Conservation (phyloP, 2,888 invertebrate species). For the Parnassius apollo region DNA sequence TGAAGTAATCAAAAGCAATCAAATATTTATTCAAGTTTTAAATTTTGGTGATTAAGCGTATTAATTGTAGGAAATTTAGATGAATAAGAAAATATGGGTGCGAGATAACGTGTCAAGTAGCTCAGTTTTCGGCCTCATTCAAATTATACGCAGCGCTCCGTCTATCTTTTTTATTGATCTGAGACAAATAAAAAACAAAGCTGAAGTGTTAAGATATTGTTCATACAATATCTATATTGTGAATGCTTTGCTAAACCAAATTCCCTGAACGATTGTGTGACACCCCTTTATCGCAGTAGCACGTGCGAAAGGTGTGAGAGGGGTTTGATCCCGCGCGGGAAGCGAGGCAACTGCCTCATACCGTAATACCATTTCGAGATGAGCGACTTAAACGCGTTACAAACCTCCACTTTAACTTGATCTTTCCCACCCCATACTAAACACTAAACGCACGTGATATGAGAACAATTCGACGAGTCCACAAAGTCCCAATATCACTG, state of each 20-base stretch:
- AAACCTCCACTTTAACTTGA: conserved; percentile 53
- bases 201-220: conserved; percentile 26
- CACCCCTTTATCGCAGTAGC: conserved; percentile 64
- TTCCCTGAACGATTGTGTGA: conserved; percentile 40
- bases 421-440: conserved; percentile 35
- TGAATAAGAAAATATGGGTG: too few species aligned
- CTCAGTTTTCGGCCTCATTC: neutral
- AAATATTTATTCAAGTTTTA: too few species aligned
- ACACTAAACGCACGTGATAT: conserved; percentile 33
- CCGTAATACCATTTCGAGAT: conserved; percentile 78
- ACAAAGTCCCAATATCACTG: conserved; percentile 47
- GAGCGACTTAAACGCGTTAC: conserved; percentile 77
- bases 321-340: conserved; percentile 41
- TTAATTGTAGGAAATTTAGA: too few species aligned
- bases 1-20: too few species aligned
- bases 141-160: too few species aligned
- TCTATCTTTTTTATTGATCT: too few species aligned
- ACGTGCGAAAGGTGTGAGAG: conserved; percentile 54
- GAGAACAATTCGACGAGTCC: conserved; percentile 40
- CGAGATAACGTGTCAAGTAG: too few species aligned
- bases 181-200: neutral
- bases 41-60: too few species aligned
- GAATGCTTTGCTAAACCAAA: conserved; percentile 24
- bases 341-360: conserved; percentile 52
- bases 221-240: too few species aligned